Conservation (phyloP, 1,140 invertebrate genomes). For the Agraylea sexmaculata region DNA sequence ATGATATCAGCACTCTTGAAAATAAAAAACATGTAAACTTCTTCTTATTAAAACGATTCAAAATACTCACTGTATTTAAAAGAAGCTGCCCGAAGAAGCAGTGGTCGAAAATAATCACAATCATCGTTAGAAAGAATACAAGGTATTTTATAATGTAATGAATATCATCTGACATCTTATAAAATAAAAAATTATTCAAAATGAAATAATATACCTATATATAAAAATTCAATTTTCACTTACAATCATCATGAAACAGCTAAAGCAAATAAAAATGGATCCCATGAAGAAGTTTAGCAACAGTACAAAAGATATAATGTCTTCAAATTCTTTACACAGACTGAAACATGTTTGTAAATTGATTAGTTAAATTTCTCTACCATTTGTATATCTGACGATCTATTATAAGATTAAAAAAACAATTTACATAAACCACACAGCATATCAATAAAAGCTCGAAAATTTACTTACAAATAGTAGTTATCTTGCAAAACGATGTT, state of each 20-base stretch:
- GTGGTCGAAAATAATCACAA: slow-evolving; percentile 7
- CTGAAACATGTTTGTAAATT: no score
- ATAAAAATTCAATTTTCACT: not conserved
- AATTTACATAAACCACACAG: slow-evolving; percentile 3
- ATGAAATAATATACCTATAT: not conserved
- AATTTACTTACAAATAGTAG: no score
- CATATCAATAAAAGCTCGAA: no score
- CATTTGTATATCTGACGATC: no score
- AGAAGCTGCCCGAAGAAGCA: slow-evolving; percentile 11
- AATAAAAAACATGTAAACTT: slow-evolving; percentile 7
- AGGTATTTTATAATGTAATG: slow-evolving; percentile 12
- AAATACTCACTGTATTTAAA: slow-evolving; percentile 8
- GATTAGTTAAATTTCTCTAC: no score
- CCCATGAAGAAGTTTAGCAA: slow-evolving; percentile 11
- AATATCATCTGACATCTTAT: slow-evolving; percentile 9
- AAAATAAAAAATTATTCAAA: slow-evolving; percentile 1
- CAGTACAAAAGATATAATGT: slow-evolving; percentile 4
- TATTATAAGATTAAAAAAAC: slow-evolving; percentile 2
- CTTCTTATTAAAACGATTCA: no score
- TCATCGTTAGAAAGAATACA: slow-evolving; percentile 5
- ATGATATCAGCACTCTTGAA: slow-evolving; percentile 28
- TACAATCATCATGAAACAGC: slow-evolving; percentile 8
- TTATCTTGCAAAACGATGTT: no score
- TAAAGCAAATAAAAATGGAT: slow-evolving; percentile 11
- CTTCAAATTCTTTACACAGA: not conserved